These are phyloP conservation scores for Aplysina aerophoba DNA, from an alignment of 37 sponge, comb jelly and placozoan genomes.

Conservation along the genomic window DNA sequence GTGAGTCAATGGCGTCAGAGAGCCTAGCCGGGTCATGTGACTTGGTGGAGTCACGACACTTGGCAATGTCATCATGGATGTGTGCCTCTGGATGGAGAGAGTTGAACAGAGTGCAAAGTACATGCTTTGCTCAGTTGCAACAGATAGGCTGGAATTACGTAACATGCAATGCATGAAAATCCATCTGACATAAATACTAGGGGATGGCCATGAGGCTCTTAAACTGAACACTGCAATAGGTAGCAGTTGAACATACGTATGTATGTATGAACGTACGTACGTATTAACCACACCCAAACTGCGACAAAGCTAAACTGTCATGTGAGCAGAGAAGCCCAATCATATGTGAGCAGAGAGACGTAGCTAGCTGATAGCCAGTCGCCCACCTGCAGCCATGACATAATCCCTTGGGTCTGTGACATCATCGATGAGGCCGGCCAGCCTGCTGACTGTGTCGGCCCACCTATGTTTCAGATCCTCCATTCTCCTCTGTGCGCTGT, in stretches of 20 bases:
- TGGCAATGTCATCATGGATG: constrained; percentile 74
- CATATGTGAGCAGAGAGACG: background rate
- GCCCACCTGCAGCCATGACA: constrained; percentile 65
- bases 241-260: constrained; percentile 19
- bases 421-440: constrained; percentile 77
- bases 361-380: background rate
- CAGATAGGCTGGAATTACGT: background rate
- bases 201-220: background rate
- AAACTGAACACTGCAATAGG: background rate
- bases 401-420: constrained; percentile 78
- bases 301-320: background rate
- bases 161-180: no score
- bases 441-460: constrained; percentile 66
- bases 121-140: background rate
- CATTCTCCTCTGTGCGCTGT: constrained; percentile 43
- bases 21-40: constrained; percentile 48
- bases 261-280: constrained; percentile 31
- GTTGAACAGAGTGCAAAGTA: no score
- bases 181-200: no score
- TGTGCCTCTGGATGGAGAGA: constrained; percentile 53
- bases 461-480: constrained; percentile 64
- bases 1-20: constrained; percentile 25
- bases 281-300: no score
- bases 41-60: constrained; percentile 67
- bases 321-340: background rate